These are phyloP conservation scores for Tuta absoluta DNA, from an alignment of 2,888 invertebrate species.

Conservation along the genomic window DNA sequence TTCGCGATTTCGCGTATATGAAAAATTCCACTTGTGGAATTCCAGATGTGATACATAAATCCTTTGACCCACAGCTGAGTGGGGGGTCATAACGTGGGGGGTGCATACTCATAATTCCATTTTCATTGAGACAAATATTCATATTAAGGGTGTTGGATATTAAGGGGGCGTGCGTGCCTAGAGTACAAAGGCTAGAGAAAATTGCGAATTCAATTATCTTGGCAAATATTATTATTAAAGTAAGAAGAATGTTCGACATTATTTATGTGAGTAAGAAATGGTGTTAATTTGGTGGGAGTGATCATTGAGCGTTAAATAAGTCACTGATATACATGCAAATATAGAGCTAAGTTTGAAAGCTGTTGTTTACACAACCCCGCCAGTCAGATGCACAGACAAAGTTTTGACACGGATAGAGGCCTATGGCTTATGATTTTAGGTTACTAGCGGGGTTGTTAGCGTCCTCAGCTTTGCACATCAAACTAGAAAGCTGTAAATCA, in stretches of 20 bases:
- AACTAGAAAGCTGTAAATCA: too few species aligned
- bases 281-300: conserved; percentile 28
- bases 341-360: too few species aligned
- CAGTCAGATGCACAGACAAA: too few species aligned
- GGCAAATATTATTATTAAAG: conserved; percentile 46
- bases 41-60: conserved; percentile 60
- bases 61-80: conserved; percentile 56
- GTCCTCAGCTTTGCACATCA: too few species aligned
- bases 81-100: conserved; percentile 33
- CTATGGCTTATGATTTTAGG: too few species aligned
- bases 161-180: conserved; percentile 59
- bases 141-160: conserved; percentile 59
- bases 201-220: conserved; percentile 49
- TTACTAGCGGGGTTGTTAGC: too few species aligned
- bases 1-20: conserved; percentile 49
- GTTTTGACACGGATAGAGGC: too few species aligned
- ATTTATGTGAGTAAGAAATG: not conserved
- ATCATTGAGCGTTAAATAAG: too few species aligned
- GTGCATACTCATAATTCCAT: conserved; percentile 70
- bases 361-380: too few species aligned
- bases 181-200: conserved; percentile 56
- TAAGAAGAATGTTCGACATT: not conserved
- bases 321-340: too few species aligned
- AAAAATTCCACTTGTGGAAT: conserved; percentile 63
- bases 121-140: conserved; percentile 80